Base-by-base conservation (phyloP, 2,113 vertebrate species). In the Nesospiza acunhae region DNA sequence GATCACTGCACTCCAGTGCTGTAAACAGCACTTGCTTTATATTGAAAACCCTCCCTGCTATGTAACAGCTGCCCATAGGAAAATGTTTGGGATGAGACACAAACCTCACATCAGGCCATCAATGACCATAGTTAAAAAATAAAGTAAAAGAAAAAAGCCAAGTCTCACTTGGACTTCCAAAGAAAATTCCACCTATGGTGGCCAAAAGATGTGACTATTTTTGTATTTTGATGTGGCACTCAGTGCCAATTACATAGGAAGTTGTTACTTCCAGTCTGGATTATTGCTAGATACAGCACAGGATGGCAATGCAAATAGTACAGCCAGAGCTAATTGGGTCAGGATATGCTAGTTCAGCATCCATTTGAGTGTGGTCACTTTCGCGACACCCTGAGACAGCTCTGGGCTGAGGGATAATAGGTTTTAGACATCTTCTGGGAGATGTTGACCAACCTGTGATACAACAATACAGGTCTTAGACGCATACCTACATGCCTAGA, bases 1-100 rank as follows among this genome's bases (percentile, higher is more conserved):
- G 56, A 66, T 9, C 1, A 0, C 20, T 42, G 77, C 26, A 11
- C 19, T 76, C 3, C 0, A 67, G 52, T 35, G 31, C 69, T 53
- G 47, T 49, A 23, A 93, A 69, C 70, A 94, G 16, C 42, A 13
- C 47, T 49, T 11, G 14, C 46, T 88, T 62, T 73, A 58, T 66
- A 18, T 50, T 21, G 33, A 37, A 59, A 86, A 24, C 5, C 13
- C 9, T 76, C 39, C 67, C 50, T 35, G 46, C 56, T 81, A 12
- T 13, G 22, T 10, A 42, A 80, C 64, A 47, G 55, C 33, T 28
- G 5, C 8, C 52, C 50, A 28, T 1, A 78, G 44, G 33, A 89
- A 72, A 89, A 68, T 21, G 10, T 72, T 31, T 66, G 64, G 69
- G 52, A 84, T 55, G 69, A 52, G 35, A 42, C 2, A 7, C 3